Evolutionary conservation across 2,797 vertebrate species (phyloP).

Genomic region (Limnodromus scolopaceus): DNA sequence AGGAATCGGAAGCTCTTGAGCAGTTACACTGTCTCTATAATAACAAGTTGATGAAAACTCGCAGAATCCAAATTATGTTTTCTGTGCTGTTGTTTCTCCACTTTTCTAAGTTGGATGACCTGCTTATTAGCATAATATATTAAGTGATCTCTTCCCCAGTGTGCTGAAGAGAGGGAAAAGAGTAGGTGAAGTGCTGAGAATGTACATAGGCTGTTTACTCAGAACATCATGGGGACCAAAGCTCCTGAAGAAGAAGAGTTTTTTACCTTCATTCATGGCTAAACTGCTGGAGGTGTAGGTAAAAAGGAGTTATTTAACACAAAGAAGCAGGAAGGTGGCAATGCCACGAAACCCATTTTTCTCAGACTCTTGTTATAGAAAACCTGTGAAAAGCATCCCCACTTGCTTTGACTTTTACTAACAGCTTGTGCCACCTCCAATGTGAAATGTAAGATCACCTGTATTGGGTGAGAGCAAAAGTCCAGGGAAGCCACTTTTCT

Average conservation of each 20-base stretch:
- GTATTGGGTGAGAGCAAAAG: not conserved
- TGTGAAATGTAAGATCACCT: not conserved
- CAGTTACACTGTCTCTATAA: not conserved
- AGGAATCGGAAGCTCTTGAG: rapidly evolving
- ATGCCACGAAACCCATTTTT: not conserved
- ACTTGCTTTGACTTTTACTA: not conserved
- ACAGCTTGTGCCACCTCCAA: not conserved
- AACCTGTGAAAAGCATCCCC: not conserved
- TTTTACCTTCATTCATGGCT: not conserved
- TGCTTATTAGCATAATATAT: rapidly evolving
- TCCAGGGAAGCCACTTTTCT: not conserved
- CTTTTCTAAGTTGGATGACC: not conserved
- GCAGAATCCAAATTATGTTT: not conserved
- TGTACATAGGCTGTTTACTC: not conserved
- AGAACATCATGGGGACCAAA: not conserved
- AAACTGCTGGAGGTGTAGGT: not conserved
- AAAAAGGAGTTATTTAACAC: not conserved
- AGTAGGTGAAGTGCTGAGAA: not conserved
- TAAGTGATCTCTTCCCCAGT: not conserved
- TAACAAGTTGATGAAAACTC: not conserved
- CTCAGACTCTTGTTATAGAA: not conserved
- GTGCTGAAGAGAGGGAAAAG: not conserved
- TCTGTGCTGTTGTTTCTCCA: not conserved
- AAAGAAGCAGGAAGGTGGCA: not conserved
- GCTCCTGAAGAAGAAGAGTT: not conserved